Conservation (phyloP, 2,888 invertebrate genomes). For the Mactromeris polynyma region DNA sequence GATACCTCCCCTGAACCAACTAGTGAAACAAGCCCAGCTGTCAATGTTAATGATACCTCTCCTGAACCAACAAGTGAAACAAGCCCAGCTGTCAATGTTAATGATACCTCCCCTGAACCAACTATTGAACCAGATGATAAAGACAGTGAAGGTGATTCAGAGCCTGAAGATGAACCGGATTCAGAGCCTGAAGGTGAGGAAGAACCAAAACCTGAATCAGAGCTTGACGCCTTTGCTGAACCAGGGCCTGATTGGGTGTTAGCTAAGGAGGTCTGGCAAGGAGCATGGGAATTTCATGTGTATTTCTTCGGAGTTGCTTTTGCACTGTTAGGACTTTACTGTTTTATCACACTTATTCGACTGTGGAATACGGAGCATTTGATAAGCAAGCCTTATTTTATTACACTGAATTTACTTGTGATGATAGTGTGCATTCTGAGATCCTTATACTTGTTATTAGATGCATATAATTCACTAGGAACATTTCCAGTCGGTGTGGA, state of each 20-base stretch:
- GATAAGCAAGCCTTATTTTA: conserved; percentile 95
- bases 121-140: conserved; percentile 26
- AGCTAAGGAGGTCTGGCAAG: conserved; percentile 88
- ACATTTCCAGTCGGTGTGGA: conserved; percentile 93
- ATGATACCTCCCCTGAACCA: conserved; percentile 38
- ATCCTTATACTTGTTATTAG: conserved; percentile 95
- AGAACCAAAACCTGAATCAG: conserved; percentile 13
- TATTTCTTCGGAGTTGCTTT: conserved; percentile 95
- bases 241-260: conserved; percentile 84
- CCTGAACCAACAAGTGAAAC: conserved; percentile 22
- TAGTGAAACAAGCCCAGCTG: conserved; percentile 19
- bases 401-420: conserved; percentile 94
- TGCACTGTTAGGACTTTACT: conserved; percentile 93
- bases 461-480: conserved; percentile 95
- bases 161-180: background rate
- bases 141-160: conserved; percentile 17
- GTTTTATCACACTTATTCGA: conserved; percentile 94
- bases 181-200: conserved; percentile 34
- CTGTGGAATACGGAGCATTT: conserved; percentile 95
- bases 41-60: background rate
- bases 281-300: conserved; percentile 97
- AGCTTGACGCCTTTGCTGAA: conserved; percentile 72
- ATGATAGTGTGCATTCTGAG: conserved; percentile 92
- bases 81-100: conserved; percentile 27
- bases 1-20: conserved; percentile 38